phyloP scores from a whole-genome alignment of 2,113 vertebrate genomes.

The Carassius gibelio region DNA sequence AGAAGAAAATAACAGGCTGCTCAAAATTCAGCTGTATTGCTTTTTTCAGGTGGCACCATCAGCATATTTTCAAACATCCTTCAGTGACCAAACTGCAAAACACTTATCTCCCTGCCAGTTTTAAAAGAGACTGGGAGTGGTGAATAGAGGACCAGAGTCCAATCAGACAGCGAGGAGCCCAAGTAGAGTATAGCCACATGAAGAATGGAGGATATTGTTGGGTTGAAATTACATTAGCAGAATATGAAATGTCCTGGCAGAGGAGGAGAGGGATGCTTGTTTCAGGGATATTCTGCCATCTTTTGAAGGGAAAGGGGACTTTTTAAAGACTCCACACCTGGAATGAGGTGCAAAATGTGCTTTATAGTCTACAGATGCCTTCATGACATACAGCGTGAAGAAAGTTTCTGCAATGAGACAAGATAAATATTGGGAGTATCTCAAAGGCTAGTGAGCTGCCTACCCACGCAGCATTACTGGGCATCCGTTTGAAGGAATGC shows the following conservation, averaged over 20 bases:
- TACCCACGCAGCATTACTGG: not conserved
- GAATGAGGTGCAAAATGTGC: not conserved
- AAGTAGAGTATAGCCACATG: conserved; percentile 25
- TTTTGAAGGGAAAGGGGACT: not conserved
- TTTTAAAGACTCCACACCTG: not conserved
- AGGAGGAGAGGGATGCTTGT: not conserved
- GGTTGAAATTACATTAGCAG: conserved; percentile 55
- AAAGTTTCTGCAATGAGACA: not conserved
- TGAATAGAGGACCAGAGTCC: conserved; percentile 60
- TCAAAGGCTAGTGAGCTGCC: conserved; percentile 1
- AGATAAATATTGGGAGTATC: not conserved
- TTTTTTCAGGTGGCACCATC: conserved; percentile 68
- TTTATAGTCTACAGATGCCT: not conserved
- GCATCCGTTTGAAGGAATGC: not conserved
- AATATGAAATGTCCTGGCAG: conserved; percentile 20
- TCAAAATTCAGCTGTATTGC: conserved; percentile 61
- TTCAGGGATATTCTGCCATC: not conserved
- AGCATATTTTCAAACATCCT: conserved; percentile 73
- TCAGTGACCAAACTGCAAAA: conserved; percentile 69
- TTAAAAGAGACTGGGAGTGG: conserved; percentile 59
- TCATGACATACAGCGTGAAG: not conserved
- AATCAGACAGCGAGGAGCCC: conserved; percentile 60
- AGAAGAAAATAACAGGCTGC: conserved; percentile 33
- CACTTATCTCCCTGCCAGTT: conserved; percentile 60
- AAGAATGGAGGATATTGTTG: conserved; percentile 32